These are phyloP conservation scores for Netelia fuscicornis DNA, from an alignment of 2,888 invertebrate species.

Conservation along the genomic window DNA sequence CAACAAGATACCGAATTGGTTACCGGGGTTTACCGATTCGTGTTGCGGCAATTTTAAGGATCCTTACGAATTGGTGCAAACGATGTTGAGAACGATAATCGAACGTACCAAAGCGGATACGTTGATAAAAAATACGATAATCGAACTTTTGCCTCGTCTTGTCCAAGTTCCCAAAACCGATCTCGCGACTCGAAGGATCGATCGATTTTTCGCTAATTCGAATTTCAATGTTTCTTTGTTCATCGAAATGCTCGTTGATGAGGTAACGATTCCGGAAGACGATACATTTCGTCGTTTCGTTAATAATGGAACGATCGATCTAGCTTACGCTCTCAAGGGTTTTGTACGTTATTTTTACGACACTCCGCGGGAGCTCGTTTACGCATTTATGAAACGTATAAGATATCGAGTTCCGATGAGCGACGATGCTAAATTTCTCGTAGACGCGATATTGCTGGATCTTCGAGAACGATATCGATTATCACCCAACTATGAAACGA, in stretches of 20 bases:
- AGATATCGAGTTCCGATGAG: constrained; percentile 66
- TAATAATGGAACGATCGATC: constrained; percentile 55
- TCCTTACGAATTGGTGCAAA: too few relatives aligned
- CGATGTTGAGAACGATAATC: constrained; percentile 14
- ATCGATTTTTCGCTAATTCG: constrained; percentile 58
- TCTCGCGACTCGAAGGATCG: constrained; percentile 25
- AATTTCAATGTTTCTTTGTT: constrained; percentile 64
- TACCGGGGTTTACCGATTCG: too few relatives aligned
- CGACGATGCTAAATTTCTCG: constrained; percentile 1
- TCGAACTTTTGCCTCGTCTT: constrained; percentile 40
- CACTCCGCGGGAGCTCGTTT: constrained; percentile 60
- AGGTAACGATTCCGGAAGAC: constrained; percentile 50
- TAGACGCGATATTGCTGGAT: constrained; percentile 32
- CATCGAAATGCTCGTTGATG: constrained; percentile 45
- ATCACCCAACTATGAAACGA: background rate
- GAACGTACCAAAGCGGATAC: constrained; percentile 55
- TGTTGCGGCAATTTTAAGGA: too few relatives aligned
- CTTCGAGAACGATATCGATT: constrained; percentile 4
- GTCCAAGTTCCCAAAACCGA: constrained; percentile 1
- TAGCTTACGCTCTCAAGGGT: constrained; percentile 67
- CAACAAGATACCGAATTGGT: too few relatives aligned
- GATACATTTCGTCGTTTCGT: constrained; percentile 52
- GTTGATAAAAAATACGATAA: constrained; percentile 43
- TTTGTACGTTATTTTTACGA: constrained; percentile 70
- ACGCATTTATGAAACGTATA: constrained; percentile 66